Base-by-base conservation (phyloP, 2,797 vertebrate genomes). In the Tragelaphus eurycerus region DNA sequence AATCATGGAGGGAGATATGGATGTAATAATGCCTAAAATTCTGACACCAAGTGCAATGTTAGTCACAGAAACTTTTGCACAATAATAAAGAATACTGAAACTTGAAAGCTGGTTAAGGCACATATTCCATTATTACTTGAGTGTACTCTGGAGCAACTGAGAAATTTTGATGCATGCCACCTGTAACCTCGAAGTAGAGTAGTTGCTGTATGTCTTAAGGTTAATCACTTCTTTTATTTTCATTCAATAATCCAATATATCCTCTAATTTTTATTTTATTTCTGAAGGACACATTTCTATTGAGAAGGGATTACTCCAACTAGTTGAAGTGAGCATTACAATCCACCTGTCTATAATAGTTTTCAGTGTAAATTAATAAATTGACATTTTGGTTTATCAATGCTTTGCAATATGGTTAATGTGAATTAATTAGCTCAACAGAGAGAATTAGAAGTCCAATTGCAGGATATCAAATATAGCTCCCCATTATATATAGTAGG, bases 301-400 rank as follows among this genome's bases (percentile, higher is more conserved):
- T 82, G 48, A 92, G 78, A 88, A 82, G 55, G 1, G 31, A 23
- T 23, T 15, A 78, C 71, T 92, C 43, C n/a, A 43, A 15, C 7
- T 62, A 67, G 60, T 85, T 17, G 29, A 74, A 95, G 43, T 31
- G 29, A 93, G 14, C 17, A 88, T 79, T 67, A 54, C 3, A 60
- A 21, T 71, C 38, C 21, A 90, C 55, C 14, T 60, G n/a, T 23
- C 19, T 59, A 9, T 52, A 71, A 55, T 46, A 55, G 90, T 93
- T 93, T 95, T 90, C 34, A 87, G 23, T 60, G 19, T 64, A 96
- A 95, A 97, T 95, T 78, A 86, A 29, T 67, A 93, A 19, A 81
- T 25, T 86, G 52, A 15, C n/a, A 90, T 52, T 90, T 83, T 86
- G 64, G 17, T 19, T 95, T 88, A 79, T 59, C 13, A 50, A 3